Evolutionary conservation across 2,797 vertebrate genomes (phyloP), one percentile per base, ranked within the genome.

Genomic region (Fundulus diaphanus): DNA sequence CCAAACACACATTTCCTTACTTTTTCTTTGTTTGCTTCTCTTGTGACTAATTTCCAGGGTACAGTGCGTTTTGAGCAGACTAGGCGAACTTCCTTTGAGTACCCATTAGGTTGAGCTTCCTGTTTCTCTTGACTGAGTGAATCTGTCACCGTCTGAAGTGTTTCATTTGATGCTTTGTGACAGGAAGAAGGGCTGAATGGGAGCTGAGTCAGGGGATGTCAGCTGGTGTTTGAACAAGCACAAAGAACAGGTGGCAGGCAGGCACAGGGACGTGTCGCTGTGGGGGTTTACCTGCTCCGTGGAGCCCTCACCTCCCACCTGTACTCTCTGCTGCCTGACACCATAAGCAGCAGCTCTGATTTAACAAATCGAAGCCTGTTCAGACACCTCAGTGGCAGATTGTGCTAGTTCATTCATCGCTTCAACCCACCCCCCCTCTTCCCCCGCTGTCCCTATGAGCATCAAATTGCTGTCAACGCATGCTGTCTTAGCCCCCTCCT

Each of bases 171-270:
- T 42, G 59, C 48, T 22, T 42, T 29, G 27, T 22, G 57, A 66
- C 82, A 82, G 63, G 37, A 66, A 66, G 63, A 46, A 16, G 37
- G 9, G 9, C 54, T 85, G 83, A 80, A 72, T 74, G 2, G 75
- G 68, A 73, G 71, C 65, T 3, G 68, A 59, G 46, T 68, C 0
- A 2, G n/a, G 69, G 70, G 76, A 42, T 54, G 61, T 29, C 1
- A 49, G 27, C 74, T n/a, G 71, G 37, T 90, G 85, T 88, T 89
- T 87, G 87, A 88, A 84, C 85, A 89, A 76, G 72, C 29, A 82
- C 84, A 85, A 72, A 83, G 81, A 80, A 73, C 91, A 89, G 89
- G 84, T 90, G 87, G 72, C 70, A 40, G 65, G 65, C 71, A 56
- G 79, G 46, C 42, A 0, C 24, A 44, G 16, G 52, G 74, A 68